Evolutionary conservation across 2,113 vertebrate species (phyloP).

Genomic region (Xiphophorus hellerii): DNA sequence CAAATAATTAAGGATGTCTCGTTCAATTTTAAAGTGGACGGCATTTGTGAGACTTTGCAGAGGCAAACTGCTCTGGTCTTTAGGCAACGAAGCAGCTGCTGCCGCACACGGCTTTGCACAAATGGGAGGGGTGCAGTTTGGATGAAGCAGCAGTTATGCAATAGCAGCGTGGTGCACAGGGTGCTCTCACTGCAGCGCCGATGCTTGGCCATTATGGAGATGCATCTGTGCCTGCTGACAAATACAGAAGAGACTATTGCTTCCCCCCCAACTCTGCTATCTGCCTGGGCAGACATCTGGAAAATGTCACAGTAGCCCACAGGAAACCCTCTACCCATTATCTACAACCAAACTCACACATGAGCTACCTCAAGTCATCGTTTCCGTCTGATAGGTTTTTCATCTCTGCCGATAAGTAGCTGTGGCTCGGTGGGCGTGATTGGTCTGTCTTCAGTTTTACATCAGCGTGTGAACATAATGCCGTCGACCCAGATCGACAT

Average conservation of each 20-base stretch:
- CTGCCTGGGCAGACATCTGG: constrained; percentile 46
- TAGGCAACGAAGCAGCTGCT: constrained; percentile 44
- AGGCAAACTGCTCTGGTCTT: constrained; percentile 32
- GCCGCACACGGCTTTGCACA: constrained; percentile 26
- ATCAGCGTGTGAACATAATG: constrained; percentile 13
- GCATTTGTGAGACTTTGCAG: neutral
- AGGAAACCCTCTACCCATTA: constrained; percentile 33
- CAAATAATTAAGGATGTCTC: constrained; percentile 39
- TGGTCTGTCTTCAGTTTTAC: constrained; percentile 46
- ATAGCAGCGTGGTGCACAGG: constrained; percentile 70
- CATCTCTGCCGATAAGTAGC: neutral
- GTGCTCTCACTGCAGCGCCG: constrained; percentile 66
- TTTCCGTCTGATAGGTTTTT: constrained; percentile 15
- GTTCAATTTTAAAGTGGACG: constrained; percentile 5
- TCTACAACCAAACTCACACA: constrained; percentile 21
- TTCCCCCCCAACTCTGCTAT: constrained; percentile 23
- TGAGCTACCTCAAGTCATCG: neutral
- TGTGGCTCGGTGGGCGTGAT: neutral
- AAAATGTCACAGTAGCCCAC: constrained; percentile 54
- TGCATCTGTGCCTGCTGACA: constrained; percentile 61
- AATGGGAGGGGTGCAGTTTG: constrained; percentile 68
- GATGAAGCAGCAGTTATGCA: constrained; percentile 77
- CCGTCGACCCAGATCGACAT: constrained; percentile 48
- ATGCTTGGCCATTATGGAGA: constrained; percentile 64
- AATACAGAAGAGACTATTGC: constrained; percentile 64